Percentiles rank a stretch among this genome's conserved stretches.
phyloP scores from a whole-genome alignment of 2,888 invertebrate genomes.

The Leptinotarsa peninsularis region DNA sequence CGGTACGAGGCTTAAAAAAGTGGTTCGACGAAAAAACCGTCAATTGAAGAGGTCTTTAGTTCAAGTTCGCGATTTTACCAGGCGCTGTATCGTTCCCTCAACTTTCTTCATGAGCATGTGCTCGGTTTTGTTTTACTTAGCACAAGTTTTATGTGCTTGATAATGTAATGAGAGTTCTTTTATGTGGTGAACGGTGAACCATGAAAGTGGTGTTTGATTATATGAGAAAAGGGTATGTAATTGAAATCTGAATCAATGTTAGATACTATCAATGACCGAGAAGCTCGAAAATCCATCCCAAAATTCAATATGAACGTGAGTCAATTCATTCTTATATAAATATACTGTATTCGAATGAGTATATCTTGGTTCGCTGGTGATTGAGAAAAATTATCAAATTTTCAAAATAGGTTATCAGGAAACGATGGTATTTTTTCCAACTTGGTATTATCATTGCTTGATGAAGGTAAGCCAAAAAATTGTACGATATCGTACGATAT shows the following conservation, averaged over 20 bases:
- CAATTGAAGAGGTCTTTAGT: conserved; percentile 49
- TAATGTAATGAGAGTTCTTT: conserved; percentile 1
- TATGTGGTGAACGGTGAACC: not conserved
- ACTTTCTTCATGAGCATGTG: conserved; percentile 41
- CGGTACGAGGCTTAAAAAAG: conserved; percentile 57
- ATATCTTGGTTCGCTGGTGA: too few relatives aligned
- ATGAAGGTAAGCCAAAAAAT: too few relatives aligned
- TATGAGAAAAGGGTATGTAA: not conserved
- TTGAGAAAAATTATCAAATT: too few relatives aligned
- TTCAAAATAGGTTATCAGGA: too few relatives aligned
- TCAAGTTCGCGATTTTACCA: conserved; percentile 50
- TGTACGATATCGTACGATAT: too few relatives aligned
- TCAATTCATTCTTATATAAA: not conserved
- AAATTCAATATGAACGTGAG: not conserved
- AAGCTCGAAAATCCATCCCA: not conserved
- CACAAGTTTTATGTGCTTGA: conserved; percentile 23
- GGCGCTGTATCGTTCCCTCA: conserved; percentile 35
- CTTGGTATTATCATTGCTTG: too few relatives aligned
- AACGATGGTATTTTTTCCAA: too few relatives aligned
- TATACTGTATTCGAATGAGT: too few relatives aligned
- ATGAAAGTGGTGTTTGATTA: not conserved
- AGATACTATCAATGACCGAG: not conserved
- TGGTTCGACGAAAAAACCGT: conserved; percentile 49
- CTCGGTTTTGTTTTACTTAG: conserved; percentile 35
- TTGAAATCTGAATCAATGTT: not conserved